Evolutionary conservation across 2,888 invertebrate genomes (phyloP), one percentile per base, ranked within the genome.

Genomic region (Malthinus seriepunctatus): DNA sequence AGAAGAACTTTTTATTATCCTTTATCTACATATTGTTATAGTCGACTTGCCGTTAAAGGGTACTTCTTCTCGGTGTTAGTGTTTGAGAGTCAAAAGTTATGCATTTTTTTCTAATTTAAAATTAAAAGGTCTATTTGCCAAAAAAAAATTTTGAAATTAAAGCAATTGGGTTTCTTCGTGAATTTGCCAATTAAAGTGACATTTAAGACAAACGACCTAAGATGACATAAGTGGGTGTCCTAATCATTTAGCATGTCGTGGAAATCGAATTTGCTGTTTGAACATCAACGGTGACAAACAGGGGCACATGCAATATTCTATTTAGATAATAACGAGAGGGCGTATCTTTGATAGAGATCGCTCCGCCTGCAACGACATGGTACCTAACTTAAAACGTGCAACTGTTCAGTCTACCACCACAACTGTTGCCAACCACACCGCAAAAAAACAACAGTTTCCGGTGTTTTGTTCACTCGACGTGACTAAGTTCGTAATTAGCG

Each of bases 351-450:
- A 66, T 64, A 57, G 58, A 53, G 59, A 67, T 67, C 67, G 62
- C 67, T 56, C 59, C 69, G 67, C 69, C 69, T 59, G 57, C 60
- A 60, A 56, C 64, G 67, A 65, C 63, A 68, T 67, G 67, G 67
- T 67, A 61, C 63, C 58, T 48, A 46, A 37, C 48, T 51, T 56
- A 50, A 23, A 63, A 37, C 65, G 56, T 54, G 60, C 56, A 59
- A 60, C 54, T 56, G 55, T 57, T 65, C 65, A 65, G 65, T 65
- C 63, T 59, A 60, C 62, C 61, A 58, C 59, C 52, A 59, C 62
- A 63, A 65, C 60, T 65, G 63, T 63, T 56, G 48, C 62, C 60
- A 65, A 65, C 62, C 60, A 52, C 57, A 63, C 60, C 60, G 59
- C 60, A 67, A 67, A 65, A 67, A 63, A 63, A 63, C 46, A 42